A percentile compares a stretch with the other conserved stretches of the same genome.
These are phyloP conservation scores for Holocentrus rufus DNA, from an alignment of 2,797 vertebrate genomes.

Conservation along the genomic window DNA sequence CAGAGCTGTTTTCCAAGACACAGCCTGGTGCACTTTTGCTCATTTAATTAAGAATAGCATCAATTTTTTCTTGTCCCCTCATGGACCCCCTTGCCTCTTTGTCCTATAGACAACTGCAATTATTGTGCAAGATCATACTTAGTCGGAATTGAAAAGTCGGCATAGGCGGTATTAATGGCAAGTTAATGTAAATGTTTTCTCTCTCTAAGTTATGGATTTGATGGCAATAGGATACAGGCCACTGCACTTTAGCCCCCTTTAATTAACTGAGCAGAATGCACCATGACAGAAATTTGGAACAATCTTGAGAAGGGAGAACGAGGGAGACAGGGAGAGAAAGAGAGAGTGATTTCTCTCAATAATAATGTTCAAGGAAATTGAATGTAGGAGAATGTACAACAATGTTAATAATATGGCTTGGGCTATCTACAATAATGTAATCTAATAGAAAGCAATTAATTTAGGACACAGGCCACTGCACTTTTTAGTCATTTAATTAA, in stretches of 20 bases:
- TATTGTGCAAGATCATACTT: constrained; percentile 79
- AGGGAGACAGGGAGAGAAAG: constrained; percentile 51
- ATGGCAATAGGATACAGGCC: constrained; percentile 85
- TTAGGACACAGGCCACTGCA: constrained; percentile 87
- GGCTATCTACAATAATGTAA: constrained; percentile 83
- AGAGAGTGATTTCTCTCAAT: constrained; percentile 77
- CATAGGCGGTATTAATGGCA: constrained; percentile 79
- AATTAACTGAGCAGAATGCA: constrained; percentile 85
- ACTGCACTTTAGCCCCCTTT: constrained; percentile 84
- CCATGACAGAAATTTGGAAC: constrained; percentile 81
- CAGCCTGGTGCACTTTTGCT: constrained; percentile 84
- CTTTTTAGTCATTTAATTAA: constrained; percentile 88
- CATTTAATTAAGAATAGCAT: constrained; percentile 93
- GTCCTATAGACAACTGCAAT: constrained; percentile 75
- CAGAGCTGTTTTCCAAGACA: constrained; percentile 82
- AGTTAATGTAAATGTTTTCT: constrained; percentile 83
- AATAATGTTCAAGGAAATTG: constrained; percentile 86
- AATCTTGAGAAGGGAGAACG: constrained; percentile 70
- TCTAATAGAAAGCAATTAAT: constrained; percentile 90
- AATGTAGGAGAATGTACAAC: constrained; percentile 87
- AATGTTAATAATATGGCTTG: constrained; percentile 84
- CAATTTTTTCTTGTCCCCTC: constrained; percentile 79
- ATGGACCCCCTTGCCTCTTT: constrained; percentile 69
- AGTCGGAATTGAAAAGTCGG: constrained; percentile 79
- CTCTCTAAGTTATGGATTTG: constrained; percentile 82